Evolutionary conservation across 2,797 vertebrate species (phyloP).

Genomic region (Chromobotia macracanthus): DNA sequence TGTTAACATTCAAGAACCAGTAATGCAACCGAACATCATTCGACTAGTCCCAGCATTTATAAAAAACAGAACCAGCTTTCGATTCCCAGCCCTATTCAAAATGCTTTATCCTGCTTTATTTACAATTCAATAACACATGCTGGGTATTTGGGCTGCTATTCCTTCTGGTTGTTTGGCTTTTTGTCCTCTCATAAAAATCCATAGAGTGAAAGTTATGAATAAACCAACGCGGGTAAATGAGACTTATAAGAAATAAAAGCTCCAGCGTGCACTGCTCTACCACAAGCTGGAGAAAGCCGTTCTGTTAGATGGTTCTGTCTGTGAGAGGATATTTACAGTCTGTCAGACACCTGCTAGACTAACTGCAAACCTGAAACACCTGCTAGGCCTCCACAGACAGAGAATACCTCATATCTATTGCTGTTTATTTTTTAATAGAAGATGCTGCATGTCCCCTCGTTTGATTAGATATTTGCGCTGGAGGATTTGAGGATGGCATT

Average conservation of each 20-base stretch:
- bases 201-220: constrained; percentile 60
- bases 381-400: constrained; percentile 11
- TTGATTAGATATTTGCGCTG: constrained; percentile 18
- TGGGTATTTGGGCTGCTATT: constrained; percentile 48
- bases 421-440: constrained; percentile 36
- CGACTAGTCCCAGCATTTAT: not conserved
- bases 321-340: constrained; percentile 48
- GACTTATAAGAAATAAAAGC: constrained; percentile 57
- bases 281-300: constrained; percentile 41
- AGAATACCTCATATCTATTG: constrained; percentile 18
- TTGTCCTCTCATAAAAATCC: constrained; percentile 58
- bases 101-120: constrained; percentile 49
- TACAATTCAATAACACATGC: constrained; percentile 60
- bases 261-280: constrained; percentile 43
- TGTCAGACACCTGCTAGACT: constrained; percentile 41
- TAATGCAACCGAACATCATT: not conserved
- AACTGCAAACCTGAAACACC: constrained; percentile 18
- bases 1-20: not conserved
- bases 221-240: constrained; percentile 59
- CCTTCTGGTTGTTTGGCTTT: constrained; percentile 57
- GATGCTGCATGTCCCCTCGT: constrained; percentile 12
- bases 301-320: constrained; percentile 55
- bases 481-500: constrained; percentile 16
- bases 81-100: not conserved
- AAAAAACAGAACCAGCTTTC: not conserved